phyloP scores from a whole-genome alignment of 1,140 invertebrate species.

The Sarcophaga bullata region DNA sequence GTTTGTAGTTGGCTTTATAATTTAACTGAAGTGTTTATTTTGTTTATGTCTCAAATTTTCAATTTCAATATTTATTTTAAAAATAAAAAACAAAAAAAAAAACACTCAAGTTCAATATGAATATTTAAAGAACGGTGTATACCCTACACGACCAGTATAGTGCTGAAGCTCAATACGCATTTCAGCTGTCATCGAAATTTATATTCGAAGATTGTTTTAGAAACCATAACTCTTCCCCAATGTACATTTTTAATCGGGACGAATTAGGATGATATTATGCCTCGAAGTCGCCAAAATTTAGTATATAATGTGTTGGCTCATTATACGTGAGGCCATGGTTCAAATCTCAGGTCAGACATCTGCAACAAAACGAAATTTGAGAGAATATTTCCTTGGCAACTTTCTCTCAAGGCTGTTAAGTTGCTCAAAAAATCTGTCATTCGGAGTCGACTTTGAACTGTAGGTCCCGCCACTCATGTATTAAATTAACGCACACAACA shows the following conservation, averaged over 20 bases:
- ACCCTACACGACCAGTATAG: background rate
- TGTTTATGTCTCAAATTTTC: conserved; percentile 47
- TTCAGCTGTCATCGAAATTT: too few species aligned
- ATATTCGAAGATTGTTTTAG: too few species aligned
- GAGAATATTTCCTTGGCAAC: too few species aligned
- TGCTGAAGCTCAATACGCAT: background rate
- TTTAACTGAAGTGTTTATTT: conserved; percentile 44
- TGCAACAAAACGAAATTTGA: background rate
- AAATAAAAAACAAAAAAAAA: conserved; percentile 28
- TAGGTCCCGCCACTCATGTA: too few species aligned
- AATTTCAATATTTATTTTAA: conserved; percentile 43
- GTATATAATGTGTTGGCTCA: too few species aligned
- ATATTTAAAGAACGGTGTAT: conserved; percentile 16
- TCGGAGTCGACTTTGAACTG: too few species aligned
- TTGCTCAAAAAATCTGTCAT: too few species aligned
- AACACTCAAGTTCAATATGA: background rate
- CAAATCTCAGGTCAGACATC: background rate
- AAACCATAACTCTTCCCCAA: background rate
- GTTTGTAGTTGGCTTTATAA: conserved; percentile 23
- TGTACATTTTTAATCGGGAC: background rate
- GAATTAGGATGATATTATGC: background rate
- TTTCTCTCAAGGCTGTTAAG: too few species aligned
- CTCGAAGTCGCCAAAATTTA: too few species aligned
- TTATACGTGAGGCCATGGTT: too few species aligned
- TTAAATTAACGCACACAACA: too few species aligned